Evolutionary conservation across 2,113 vertebrate species (phyloP).

Genomic region (Microtus pennsylvanicus): DNA sequence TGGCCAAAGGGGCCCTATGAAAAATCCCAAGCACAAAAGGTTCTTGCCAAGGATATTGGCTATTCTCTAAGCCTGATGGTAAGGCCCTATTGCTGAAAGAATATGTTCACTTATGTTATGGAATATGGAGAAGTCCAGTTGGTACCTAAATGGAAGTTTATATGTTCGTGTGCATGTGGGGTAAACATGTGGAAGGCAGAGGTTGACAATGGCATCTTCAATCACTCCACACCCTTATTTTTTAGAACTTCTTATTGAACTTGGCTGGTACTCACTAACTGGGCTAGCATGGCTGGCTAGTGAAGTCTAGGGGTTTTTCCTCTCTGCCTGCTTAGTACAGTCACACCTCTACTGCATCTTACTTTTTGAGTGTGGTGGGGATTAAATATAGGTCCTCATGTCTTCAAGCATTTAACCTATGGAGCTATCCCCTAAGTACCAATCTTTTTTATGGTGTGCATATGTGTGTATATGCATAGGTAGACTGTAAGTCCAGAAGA

Average conservation of each 20-base stretch:
- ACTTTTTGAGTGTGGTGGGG: background rate
- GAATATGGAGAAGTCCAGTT: background rate
- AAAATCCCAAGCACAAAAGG: background rate
- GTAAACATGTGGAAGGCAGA: background rate
- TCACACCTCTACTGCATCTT: background rate
- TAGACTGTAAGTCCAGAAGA: background rate
- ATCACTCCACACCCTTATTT: background rate
- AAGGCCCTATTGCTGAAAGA: background rate
- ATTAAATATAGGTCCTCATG: background rate
- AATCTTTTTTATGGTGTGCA: no score
- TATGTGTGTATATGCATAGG: background rate
- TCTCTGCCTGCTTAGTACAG: background rate
- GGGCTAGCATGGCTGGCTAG: background rate
- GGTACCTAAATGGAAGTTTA: background rate
- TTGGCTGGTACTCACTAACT: background rate
- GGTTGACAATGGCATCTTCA: background rate
- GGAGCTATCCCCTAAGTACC: background rate
- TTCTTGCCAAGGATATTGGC: background rate
- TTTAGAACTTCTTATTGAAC: background rate
- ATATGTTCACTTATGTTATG: background rate
- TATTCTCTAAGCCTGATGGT: background rate
- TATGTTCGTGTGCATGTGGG: background rate
- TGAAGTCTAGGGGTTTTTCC: background rate
- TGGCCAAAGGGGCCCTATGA: background rate
- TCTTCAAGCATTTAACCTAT: background rate